Percentiles rank a stretch among this genome's conserved stretches.
These are phyloP conservation scores for Emydura subglobosa DNA, from an alignment of 2,113 vertebrate species.

Conservation along the genomic window DNA sequence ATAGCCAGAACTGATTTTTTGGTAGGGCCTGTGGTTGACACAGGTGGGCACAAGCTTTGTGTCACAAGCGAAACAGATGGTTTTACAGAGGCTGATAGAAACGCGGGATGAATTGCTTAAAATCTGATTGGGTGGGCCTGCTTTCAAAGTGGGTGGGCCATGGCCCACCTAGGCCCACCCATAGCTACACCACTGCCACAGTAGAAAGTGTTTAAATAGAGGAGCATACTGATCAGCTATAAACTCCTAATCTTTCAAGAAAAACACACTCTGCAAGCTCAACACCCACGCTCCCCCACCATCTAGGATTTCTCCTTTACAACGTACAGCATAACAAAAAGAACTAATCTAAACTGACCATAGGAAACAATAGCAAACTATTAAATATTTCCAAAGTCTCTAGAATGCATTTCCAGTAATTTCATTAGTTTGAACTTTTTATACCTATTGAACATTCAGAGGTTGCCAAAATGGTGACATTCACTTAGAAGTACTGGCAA, in stretches of 20 bases:
- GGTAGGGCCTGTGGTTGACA: no score
- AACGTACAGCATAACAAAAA: background rate
- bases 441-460: conserved; percentile 59
- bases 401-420: background rate
- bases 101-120: no score
- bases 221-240: background rate
- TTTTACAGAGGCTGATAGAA: no score
- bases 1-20: no score
- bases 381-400: background rate
- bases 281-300: background rate
- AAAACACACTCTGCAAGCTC: background rate
- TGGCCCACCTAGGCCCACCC: no score
- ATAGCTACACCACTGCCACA: background rate
- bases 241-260: conserved; percentile 3
- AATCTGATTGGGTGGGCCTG: no score
- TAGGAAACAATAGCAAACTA: conserved; percentile 5
- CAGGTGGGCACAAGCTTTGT: no score
- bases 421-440: conserved; percentile 45
- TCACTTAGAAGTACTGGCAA: background rate
- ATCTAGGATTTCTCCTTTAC: background rate
- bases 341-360: conserved; percentile 13
- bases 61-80: no score
- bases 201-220: conserved; percentile 30
- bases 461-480: conserved; percentile 41
- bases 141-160: no score